Conservation (phyloP, 1,140 invertebrate genomes). For the Papilio dardanus region DNA sequence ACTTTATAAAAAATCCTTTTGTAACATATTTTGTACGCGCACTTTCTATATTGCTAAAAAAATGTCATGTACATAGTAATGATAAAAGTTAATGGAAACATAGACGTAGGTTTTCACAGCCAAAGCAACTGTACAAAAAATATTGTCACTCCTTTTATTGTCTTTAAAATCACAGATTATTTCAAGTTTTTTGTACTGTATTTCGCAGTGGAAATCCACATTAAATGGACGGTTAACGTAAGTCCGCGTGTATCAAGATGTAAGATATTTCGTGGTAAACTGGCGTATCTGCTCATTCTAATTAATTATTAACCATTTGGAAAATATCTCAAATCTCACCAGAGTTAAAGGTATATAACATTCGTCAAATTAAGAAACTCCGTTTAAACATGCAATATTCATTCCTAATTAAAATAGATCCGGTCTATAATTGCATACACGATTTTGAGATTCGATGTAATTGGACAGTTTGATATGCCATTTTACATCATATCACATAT, state of each 20-base stretch:
- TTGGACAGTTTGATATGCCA: conserved; percentile 8
- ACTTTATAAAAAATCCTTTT: conserved; percentile 21
- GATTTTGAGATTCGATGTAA: conserved; percentile 37
- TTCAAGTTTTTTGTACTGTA: no score
- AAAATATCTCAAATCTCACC: conserved; percentile 12
- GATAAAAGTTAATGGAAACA: background rate
- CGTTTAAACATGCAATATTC: conserved; percentile 33
- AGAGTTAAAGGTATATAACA: background rate
- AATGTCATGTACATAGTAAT: background rate
- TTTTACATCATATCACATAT: conserved; percentile 10
- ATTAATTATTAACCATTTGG: background rate
- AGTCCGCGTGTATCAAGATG: no score
- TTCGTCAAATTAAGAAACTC: conserved; percentile 38
- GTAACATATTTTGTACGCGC: background rate
- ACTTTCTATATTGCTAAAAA: conserved; percentile 33
- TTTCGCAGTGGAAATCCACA: no score
- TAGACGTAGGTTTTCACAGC: background rate
- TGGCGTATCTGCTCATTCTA: background rate
- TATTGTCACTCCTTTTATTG: no score
- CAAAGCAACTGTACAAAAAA: background rate
- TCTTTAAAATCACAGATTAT: no score
- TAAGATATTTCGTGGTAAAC: no score
- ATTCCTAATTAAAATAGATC: conserved; percentile 39
- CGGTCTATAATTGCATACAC: conserved; percentile 39
- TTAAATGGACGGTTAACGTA: no score